Conservation (phyloP, 2,888 invertebrate species). For the Rhamnusium bicolor region DNA sequence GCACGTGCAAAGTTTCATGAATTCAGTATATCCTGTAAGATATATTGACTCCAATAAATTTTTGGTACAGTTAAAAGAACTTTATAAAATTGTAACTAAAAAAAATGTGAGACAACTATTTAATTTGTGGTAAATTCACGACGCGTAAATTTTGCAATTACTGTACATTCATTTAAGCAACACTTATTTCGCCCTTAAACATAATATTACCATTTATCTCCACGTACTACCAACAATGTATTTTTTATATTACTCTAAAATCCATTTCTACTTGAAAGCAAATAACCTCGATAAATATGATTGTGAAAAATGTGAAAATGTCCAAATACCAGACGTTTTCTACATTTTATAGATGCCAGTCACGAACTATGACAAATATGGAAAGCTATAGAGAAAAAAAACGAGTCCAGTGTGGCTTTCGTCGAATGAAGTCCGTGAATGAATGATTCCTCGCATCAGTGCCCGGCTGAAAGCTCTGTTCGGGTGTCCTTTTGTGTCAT, state of each 20-base stretch:
- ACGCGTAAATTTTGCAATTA: no score
- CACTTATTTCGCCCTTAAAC: background rate
- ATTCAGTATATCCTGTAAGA: no score
- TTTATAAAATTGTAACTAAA: no score
- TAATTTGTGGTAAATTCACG: no score
- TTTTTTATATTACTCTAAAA: background rate
- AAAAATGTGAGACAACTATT: no score
- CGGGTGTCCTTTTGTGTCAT: background rate
- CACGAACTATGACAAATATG: conserved; percentile 62
- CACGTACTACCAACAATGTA: background rate
- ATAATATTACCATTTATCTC: background rate
- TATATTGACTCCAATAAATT: no score
- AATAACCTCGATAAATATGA: conserved; percentile 18
- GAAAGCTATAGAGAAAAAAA: conserved; percentile 56
- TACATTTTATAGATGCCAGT: conserved; percentile 50
- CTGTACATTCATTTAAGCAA: background rate
- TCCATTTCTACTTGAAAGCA: conserved; percentile 17
- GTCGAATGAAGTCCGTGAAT: conserved; percentile 52
- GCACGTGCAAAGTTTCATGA: no score
- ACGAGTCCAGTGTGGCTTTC: conserved; percentile 56
- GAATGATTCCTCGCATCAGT: conserved; percentile 56
- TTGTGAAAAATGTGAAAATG: conserved; percentile 17
- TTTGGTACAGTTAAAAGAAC: no score
- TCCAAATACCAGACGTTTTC: background rate
- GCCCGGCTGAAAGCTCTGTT: conserved; percentile 43